Base-by-base conservation (phyloP, 2,888 invertebrate species). In the Tortrix viridana region DNA sequence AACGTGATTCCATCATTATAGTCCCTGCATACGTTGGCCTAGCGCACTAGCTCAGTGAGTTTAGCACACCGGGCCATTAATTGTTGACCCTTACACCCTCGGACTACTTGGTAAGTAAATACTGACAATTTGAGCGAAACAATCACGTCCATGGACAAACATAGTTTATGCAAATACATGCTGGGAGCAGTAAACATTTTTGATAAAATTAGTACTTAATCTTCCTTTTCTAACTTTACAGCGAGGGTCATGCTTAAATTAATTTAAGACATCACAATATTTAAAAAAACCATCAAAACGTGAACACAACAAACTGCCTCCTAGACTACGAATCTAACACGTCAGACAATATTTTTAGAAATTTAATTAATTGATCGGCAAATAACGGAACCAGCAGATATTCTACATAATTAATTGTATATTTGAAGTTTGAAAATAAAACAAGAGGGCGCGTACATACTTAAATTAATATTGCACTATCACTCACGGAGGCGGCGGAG, bases 201-300 rank as follows among this genome's bases (percentile, higher is more conserved):
- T 23, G 32, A 48, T 26, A 14, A 32, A 55, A 43, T 43, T 9
- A 47, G n/a, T n/a, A 47, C 14, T 22, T 41, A 19, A 79, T 77
- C 76, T 76, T 79, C 70, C 69, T 70, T 75, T 79, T 50, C 55
- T 77, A 79, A 75, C 77, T 80, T 81, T 78, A 74, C 79, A 82
- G 79, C 80, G 72, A 84, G 76, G 81, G 75, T 79, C 74, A 74
- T 76, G 49, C 49, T 56, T 55, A 55, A 83, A 81, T 77, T 73
- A 65, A 62, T 57, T 65, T 48, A 55, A 56, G 81, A 86, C 83
- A 83, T 82, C 81, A 86, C 86, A 81, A 86, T 88, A 86, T 85
- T 22, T 56, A 52, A 52, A 57, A 46, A 50, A 52, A 57, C 46
- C 57, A 62, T 41, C 55, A 56, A 56, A 46, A 52, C 23, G 14